Percentiles rank a stretch among this genome's conserved stretches.
These are phyloP conservation scores for Cricetomys ansorgei DNA, from an alignment of 2,113 vertebrate genomes.

Conservation along the genomic window DNA sequence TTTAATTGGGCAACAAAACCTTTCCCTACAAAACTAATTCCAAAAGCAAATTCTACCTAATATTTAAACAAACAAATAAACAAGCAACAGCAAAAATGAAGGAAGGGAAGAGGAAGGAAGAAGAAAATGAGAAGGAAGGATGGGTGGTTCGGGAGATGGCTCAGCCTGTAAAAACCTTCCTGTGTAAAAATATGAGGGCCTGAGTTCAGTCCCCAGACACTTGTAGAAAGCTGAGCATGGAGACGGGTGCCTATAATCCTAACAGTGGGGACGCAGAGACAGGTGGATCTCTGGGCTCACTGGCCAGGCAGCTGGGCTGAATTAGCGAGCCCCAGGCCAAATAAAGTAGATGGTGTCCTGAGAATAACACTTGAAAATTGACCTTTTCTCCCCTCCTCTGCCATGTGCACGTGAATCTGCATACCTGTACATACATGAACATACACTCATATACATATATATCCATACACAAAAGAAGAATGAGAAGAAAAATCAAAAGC, in stretches of 20 bases:
- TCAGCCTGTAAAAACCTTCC: neutral
- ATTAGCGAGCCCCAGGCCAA: neutral
- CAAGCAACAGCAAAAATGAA: no score
- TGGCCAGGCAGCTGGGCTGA: neutral
- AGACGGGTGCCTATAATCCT: no score
- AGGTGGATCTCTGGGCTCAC: neutral
- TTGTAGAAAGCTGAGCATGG: neutral
- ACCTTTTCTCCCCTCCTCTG: neutral
- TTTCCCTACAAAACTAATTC: neutral
- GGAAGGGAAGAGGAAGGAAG: neutral
- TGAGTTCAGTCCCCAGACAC: neutral
- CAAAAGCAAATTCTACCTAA: neutral
- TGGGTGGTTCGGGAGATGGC: neutral
- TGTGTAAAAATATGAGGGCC: neutral
- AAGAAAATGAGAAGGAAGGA: neutral
- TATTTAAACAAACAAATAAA: constrained; percentile 23
- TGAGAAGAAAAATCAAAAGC: neutral
- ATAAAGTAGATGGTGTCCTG: neutral
- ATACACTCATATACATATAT: no score
- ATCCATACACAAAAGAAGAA: neutral
- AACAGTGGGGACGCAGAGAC: neutral
- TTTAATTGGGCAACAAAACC: neutral
- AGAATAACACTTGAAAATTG: neutral
- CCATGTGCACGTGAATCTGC: no score
- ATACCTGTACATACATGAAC: neutral